Evolutionary conservation across 2,113 vertebrate genomes (phyloP), one percentile per base, ranked within the genome.

Genomic region (Chlorodrepanis virens): DNA sequence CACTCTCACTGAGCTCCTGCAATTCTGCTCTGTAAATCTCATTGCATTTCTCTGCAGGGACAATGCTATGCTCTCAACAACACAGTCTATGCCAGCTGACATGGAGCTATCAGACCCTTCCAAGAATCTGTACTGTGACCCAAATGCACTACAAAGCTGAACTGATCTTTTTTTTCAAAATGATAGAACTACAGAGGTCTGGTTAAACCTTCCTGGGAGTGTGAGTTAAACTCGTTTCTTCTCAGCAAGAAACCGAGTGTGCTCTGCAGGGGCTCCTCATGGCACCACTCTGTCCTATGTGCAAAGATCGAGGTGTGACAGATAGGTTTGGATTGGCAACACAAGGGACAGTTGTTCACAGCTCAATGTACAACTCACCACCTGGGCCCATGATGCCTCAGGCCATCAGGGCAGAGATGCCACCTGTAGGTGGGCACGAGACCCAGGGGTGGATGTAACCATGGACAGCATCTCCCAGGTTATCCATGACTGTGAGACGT

Each of bases 221-320:
- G 10, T 44, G 31, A 53, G 5, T 44, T 29, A 31, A 44, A 44
- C 16, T 52, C 0, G 0, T 60, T 61, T 42, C 31, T 42, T 33
- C 35, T 61, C 44, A 60, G 9, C 35, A 49, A 50, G 22, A 37
- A 61, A 50, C 1, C 0, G 5, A 77, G 16, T 49, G 28, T 6
- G 3, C 10, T 39, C 5, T 50, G 12, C 10, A 5, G 16, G 16
- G 12, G 16, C 4, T 25, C 28, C 17, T 39, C 22, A 61, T 1
- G 2, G 7, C 21, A 49, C 15, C 0, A 4, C 56, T 61, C 44
- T 49, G 21, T 39, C 28, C 56, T 4, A 2, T 76, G 27, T 4
- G 28, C 16, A 53, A 53, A 53, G 29, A 17, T 17, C 10, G 16
- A 52, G 50, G 50, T 52, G 50, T 52, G 16, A 28, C 25, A 50